A percentile compares a stretch with the other conserved stretches of the same genome.
Evolutionary conservation across 2,888 invertebrate species (phyloP).

Genomic region (Cyclophora punctaria): DNA sequence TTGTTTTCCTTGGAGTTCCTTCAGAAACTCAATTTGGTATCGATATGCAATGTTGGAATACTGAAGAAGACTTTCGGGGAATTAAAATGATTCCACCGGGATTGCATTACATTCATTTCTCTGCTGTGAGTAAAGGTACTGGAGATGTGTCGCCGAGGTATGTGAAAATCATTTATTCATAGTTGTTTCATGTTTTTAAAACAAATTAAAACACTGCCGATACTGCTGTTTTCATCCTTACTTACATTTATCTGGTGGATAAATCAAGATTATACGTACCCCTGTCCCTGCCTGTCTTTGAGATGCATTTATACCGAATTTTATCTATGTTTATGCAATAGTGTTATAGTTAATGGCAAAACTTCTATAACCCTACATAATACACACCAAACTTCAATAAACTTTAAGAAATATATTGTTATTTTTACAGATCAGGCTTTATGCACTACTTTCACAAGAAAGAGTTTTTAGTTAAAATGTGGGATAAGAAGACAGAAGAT

Average conservation of each 20-base stretch:
- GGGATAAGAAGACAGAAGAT: constrained; percentile 88
- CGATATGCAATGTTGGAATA: constrained; percentile 87
- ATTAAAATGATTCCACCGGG: constrained; percentile 99
- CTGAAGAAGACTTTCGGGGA: constrained; percentile 93
- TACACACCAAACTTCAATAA: too few species aligned
- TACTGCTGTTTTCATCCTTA: too few species aligned
- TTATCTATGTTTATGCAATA: too few species aligned
- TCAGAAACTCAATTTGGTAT: constrained; percentile 97
- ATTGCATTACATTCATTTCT: constrained; percentile 93
- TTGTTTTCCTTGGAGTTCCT: constrained; percentile 91
- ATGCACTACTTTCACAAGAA: constrained; percentile 87
- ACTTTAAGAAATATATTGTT: constrained; percentile 2
- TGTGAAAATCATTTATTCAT: constrained; percentile 6
- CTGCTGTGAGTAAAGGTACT: constrained; percentile 76
- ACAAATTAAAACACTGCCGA: too few species aligned
- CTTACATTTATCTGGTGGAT: too few species aligned
- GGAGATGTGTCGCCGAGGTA: constrained; percentile 81
- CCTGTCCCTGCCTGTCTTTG: too few species aligned
- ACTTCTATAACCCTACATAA: too few species aligned
- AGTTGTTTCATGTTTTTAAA: too few species aligned
- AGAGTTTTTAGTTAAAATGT: constrained; percentile 91
- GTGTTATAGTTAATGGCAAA: too few species aligned
- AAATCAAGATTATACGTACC: too few species aligned
- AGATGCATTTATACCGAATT: too few species aligned
- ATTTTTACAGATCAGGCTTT: constrained; percentile 81